Evolutionary conservation across 2,113 vertebrate genomes (phyloP), one percentile per base, ranked within the genome.

Genomic region (Dasyurus viverrinus): DNA sequence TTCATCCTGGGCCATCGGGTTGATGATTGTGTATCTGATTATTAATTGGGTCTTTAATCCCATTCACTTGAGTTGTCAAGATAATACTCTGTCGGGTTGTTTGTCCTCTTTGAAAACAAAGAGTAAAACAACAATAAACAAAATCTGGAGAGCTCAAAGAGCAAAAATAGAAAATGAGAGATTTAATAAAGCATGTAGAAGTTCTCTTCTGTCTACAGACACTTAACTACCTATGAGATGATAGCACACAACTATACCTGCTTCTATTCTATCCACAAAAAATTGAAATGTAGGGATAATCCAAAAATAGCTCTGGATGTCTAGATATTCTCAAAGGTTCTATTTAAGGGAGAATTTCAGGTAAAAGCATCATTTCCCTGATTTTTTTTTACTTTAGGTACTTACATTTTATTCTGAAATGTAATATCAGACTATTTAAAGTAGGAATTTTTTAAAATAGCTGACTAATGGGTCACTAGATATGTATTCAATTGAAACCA

Each of bases 351-450:
- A 50, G 89, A 50, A 92, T 90, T 93, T 96, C 89, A 9, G 36
- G 89, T 9, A 94, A n/a, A 94, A 90, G 60, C 94, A 16, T 27
- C 12, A 50, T 89, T 26, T 92, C 47, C 47, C 68, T 60, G 54
- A 8, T 26, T 93, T 96, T 93, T 96, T 48, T 96, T 96, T 94
- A 42, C 48, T 93, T 92, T 94, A 19, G 76, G 47, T 95, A 42
- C 5, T 97, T 5, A 53, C 93, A 92, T 96, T 94, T 91, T 68
- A 92, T 90, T 94, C 54, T 92, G 91, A 96, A 90, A 24, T 22
- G 89, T 8, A 12, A 95, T 94, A 95, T 36, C 89, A 11, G 12
- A 55, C 90, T 96, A 36, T 95, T 92, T 92, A 89, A 93, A 96
- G 57, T 92, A 47, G 14, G 48, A 50, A 47, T 90, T 47, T 90